Evolutionary conservation across 2,888 invertebrate genomes (phyloP).

Genomic region (Volucella bombylans): DNA sequence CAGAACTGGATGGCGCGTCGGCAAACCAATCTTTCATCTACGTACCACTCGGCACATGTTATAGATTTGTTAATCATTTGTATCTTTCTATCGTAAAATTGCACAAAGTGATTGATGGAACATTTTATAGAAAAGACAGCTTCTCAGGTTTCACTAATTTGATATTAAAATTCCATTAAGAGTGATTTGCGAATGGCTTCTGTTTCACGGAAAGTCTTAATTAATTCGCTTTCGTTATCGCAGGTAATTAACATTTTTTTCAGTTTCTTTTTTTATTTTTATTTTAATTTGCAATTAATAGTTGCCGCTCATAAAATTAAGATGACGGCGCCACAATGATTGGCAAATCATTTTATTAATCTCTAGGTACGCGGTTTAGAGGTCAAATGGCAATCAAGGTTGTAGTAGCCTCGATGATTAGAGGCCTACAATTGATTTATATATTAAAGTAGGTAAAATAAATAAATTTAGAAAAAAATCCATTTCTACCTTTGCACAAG

Average conservation of each 20-base stretch:
- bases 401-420: too few relatives aligned
- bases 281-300: slow-evolving; percentile 29
- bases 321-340: slow-evolving; percentile 31
- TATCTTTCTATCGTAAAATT: background rate
- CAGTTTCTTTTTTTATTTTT: too few relatives aligned
- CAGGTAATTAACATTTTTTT: background rate
- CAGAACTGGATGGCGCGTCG: too few relatives aligned
- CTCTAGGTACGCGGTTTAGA: too few relatives aligned
- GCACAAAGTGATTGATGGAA: slow-evolving; percentile 25
- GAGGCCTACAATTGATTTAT: too few relatives aligned
- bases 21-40: slow-evolving; percentile 3
- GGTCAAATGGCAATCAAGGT: too few relatives aligned
- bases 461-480: too few relatives aligned
- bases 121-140: slow-evolving; percentile 3
- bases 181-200: slow-evolving; percentile 24
- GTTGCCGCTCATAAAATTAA: slow-evolving; percentile 29
- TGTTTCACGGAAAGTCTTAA: slow-evolving; percentile 11
- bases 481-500: too few relatives aligned
- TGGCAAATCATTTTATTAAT: slow-evolving; percentile 13
- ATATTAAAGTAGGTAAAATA: too few relatives aligned
- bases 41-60: background rate
- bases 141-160: slow-evolving; percentile 23
- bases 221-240: slow-evolving; percentile 9
- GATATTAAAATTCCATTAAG: slow-evolving; percentile 44
- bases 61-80: background rate